Conservation (phyloP, 2,797 vertebrate genomes). For the Moxostoma hubbsi region DNA sequence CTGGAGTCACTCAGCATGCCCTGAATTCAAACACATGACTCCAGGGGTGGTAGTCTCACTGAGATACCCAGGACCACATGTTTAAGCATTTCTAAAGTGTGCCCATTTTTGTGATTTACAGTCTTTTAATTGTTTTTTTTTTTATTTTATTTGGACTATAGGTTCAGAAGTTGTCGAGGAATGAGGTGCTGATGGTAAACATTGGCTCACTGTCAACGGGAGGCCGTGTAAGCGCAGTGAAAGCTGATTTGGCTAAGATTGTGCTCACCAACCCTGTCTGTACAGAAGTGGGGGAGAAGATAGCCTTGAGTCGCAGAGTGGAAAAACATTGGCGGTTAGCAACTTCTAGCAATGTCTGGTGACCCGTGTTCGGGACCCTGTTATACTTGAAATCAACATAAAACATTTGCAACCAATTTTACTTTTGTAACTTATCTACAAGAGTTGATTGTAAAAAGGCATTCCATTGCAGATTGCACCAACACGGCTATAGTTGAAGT, state of each 20-base stretch:
- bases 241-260: constrained; percentile 97
- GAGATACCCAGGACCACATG: too few relatives aligned
- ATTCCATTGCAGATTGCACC: too few relatives aligned
- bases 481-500: too few relatives aligned
- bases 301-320: constrained; percentile 95
- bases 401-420: too few relatives aligned
- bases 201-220: constrained; percentile 97
- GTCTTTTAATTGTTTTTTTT: neutral
- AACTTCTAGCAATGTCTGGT: neutral
- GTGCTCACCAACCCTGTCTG: constrained; percentile 98
- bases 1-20: too few relatives aligned
- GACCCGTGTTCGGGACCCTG: neutral
- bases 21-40: too few relatives aligned
- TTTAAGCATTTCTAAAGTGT: neutral
- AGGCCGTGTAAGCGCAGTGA: constrained; percentile 96
- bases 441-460: too few relatives aligned
- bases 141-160: constrained; percentile 64
- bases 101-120: neutral
- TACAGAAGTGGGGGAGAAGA: constrained; percentile 99
- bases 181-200: constrained; percentile 99
- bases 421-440: too few relatives aligned
- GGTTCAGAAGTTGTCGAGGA: constrained; percentile 98
- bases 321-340: constrained; percentile 99
- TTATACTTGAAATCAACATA: neutral
- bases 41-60: too few relatives aligned